phyloP scores from a whole-genome alignment of 64 coral and sea anemone species.

The Stylophora pistillata region DNA sequence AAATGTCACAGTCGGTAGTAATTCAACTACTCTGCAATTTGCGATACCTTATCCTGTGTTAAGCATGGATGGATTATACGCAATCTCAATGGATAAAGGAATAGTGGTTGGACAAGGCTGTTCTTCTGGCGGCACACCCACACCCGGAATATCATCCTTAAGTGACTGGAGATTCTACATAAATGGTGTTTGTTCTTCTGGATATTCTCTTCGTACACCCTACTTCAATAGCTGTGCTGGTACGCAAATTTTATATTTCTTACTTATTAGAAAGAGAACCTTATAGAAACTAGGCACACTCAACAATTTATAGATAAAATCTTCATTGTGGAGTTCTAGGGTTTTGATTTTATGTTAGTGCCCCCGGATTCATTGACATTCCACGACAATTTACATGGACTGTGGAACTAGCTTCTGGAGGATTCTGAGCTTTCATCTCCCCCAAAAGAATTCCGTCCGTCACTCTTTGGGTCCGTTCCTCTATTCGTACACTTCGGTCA shows the following conservation, averaged over 20 bases:
- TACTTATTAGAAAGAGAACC: too few species aligned
- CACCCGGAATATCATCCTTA: neutral
- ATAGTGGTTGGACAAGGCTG: conserved; percentile 2
- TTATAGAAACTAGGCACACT: too few species aligned
- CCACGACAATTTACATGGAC: too few species aligned
- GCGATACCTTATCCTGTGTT: neutral
- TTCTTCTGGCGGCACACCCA: conserved; percentile 6
- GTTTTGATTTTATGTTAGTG: too few species aligned
- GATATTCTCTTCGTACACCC: neutral
- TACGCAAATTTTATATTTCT: neutral
- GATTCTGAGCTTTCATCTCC: too few species aligned
- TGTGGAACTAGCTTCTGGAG: too few species aligned
- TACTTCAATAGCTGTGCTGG: neutral
- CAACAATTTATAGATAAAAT: too few species aligned
- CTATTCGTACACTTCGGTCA: too few species aligned
- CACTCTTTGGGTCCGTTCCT: too few species aligned
- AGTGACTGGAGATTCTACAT: neutral
- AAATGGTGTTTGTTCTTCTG: neutral
- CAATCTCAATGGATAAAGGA: conserved; percentile 13
- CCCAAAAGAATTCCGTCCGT: too few species aligned
- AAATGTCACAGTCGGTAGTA: neutral
- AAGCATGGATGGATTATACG: conserved; percentile 11
- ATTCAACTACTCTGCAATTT: neutral
- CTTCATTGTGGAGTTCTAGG: too few species aligned
- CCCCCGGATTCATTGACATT: too few species aligned